phyloP scores from a whole-genome alignment of 2,888 invertebrate genomes.

The Cheilosia soror region DNA sequence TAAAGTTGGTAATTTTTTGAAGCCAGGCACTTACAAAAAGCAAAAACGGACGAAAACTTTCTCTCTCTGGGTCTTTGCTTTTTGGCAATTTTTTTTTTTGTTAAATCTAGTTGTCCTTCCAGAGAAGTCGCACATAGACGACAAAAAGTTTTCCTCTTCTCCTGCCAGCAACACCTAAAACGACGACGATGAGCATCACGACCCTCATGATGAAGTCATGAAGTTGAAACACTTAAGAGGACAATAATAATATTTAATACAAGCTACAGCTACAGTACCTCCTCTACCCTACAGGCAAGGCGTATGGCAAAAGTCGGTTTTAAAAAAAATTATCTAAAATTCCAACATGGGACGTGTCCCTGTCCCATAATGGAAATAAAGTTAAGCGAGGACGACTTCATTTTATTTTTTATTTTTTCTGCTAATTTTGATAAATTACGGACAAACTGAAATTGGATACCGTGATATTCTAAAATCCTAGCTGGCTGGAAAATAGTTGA shows the following conservation, averaged over 20 bases:
- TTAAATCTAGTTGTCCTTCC: slow-evolving; percentile 44
- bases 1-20: slow-evolving; percentile 66
- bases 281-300: slow-evolving; percentile 28
- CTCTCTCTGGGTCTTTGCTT: slow-evolving; percentile 60
- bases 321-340: slow-evolving; percentile 57
- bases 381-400: slow-evolving; percentile 43
- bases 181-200: slow-evolving; percentile 45
- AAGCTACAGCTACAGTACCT: slow-evolving; percentile 28
- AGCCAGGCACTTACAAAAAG: slow-evolving; percentile 59
- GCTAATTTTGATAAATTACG: slow-evolving; percentile 48
- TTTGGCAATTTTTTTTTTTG: slow-evolving; percentile 35
- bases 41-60: slow-evolving; percentile 53
- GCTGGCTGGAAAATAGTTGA: slow-evolving; percentile 20
- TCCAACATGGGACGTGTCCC: slow-evolving; percentile 49
- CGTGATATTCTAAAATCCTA: slow-evolving; percentile 6
- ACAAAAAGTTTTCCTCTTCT: slow-evolving; percentile 62
- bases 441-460: slow-evolving; percentile 52
- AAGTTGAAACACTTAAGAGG: slow-evolving; percentile 75
- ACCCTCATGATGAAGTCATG: slow-evolving; percentile 75
- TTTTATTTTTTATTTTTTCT: slow-evolving; percentile 3
- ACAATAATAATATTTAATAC: slow-evolving; percentile 74
- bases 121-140: slow-evolving; percentile 70
- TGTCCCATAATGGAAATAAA: slow-evolving; percentile 70
- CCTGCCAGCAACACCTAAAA: slow-evolving; percentile 26
- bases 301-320: slow-evolving; percentile 19